Base-by-base conservation (phyloP, 1,140 invertebrate genomes). In the Drosophila bocqueti region DNA sequence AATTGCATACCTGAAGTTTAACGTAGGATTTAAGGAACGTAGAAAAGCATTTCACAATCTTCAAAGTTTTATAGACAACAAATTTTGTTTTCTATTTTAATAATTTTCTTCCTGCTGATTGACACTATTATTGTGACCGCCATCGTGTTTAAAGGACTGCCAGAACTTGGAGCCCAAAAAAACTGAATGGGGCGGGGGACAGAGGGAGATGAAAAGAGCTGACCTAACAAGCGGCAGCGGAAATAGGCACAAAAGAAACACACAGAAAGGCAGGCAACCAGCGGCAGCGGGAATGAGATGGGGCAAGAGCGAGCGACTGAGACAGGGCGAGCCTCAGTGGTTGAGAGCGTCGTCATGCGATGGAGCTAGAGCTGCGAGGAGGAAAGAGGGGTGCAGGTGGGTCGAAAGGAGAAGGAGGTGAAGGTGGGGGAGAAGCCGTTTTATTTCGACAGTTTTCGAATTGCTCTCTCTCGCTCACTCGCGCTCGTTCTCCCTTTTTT, bases 381-480 rank as follows among this genome's bases (percentile, higher is more conserved):
- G 34, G 18, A 65, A 61, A 7, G 64, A 34, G 67, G 67, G 62
- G 36, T 40, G 54, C 54, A 57, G 61, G 26, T 31, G 62, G 38
- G 49, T 62, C 5, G 47, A 67, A 67, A 34, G 65, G 36, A 13
- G 43, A 36, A 26, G 36, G 50, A 16, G 31, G 55, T 3, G 24
- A 29, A 5, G 40, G 36, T 57, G 61, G 47, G 52, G 43, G 61
- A 83, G 73, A 84, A 87, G 84, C 68, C 84, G 84, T 89, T 89
- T 87, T 77, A 89, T 89, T 89, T 89, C 81, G 85, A 89, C 84
- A 89, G 84, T 89, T 90, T 87, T 84, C 83, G 84, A 87, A 89
- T 76, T 79, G 69, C 81, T 55, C 46, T 52, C 64, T 67, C 34
- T 68, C 47, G 54, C 61, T 49, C 42, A 18, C 42, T 38, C 42